These are phyloP conservation scores for Nyctibius bracteatus DNA, from an alignment of 2,113 vertebrate species.

Conservation along the genomic window DNA sequence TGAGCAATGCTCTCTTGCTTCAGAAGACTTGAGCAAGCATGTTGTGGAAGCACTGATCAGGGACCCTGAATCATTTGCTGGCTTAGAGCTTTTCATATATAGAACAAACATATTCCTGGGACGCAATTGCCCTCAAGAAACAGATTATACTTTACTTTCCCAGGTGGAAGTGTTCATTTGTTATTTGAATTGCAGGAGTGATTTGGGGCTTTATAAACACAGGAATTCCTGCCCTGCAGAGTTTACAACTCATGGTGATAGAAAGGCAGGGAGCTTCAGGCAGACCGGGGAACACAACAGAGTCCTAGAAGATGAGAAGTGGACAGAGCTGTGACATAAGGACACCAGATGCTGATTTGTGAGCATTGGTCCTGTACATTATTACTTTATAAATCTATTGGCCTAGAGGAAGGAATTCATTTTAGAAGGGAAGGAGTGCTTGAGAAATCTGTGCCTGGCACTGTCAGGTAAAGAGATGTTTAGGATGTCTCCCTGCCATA, in stretches of 20 bases:
- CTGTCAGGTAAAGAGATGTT: not conserved
- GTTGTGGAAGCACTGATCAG: constrained; percentile 17
- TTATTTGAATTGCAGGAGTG: not conserved
- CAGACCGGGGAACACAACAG: not conserved
- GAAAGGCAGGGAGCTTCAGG: not conserved
- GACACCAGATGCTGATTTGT: not conserved
- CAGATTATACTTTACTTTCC: not conserved
- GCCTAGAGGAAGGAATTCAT: not conserved
- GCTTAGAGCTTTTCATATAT: not conserved
- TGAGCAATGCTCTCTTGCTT: constrained; percentile 1
- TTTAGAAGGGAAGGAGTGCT: not conserved
- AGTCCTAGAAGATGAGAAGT: not conserved
- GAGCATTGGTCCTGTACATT: not conserved
- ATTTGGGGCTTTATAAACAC: not conserved
- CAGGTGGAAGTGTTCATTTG: constrained; percentile 4
- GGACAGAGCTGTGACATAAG: not conserved
- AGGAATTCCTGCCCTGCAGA: not conserved
- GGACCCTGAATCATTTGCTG: not conserved
- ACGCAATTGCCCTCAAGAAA: not conserved
- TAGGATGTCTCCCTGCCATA: not conserved
- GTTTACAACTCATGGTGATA: not conserved
- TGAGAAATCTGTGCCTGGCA: not conserved
- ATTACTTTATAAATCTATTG: not conserved
- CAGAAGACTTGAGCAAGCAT: constrained; percentile 11
- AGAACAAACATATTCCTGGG: not conserved